A percentile compares a stretch with the other conserved stretches of the same genome.
These are phyloP conservation scores for Axea sp. DNA, from an alignment of 2,888 invertebrate species.

Conservation along the genomic window DNA sequence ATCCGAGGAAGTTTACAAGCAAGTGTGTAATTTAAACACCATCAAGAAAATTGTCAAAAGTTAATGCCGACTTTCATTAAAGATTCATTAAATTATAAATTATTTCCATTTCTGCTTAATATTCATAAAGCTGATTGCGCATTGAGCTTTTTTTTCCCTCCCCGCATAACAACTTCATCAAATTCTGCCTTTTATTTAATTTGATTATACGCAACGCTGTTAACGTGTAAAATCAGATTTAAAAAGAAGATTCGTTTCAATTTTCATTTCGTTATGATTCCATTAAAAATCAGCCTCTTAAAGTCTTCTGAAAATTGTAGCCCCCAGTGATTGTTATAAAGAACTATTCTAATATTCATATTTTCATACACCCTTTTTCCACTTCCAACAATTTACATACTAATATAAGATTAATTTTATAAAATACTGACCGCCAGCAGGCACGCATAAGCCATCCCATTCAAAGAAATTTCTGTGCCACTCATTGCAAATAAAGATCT, in stretches of 20 bases:
- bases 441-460: constrained; percentile 32
- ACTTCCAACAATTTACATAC: constrained; percentile 48
- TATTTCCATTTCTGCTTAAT: constrained; percentile 16
- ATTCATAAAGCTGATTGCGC: constrained; percentile 1
- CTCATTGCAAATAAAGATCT: constrained; percentile 28
- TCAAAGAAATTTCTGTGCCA: constrained; percentile 41
- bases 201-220: constrained; percentile 6
- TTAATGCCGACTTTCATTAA: constrained; percentile 22
- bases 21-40: constrained; percentile 27
- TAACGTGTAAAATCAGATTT: constrained; percentile 8
- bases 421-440: constrained; percentile 38
- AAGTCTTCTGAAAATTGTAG: constrained; percentile 36
- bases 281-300: constrained; percentile 25
- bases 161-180: constrained; percentile 6
- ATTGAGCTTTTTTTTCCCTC: background rate
- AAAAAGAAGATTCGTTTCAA: constrained; percentile 22
- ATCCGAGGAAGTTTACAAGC: constrained; percentile 8
- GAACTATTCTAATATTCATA: constrained; percentile 42
- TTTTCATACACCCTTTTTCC: constrained; percentile 28
- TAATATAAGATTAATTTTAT: constrained; percentile 49
- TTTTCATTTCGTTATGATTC: constrained; percentile 20
- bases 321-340: constrained; percentile 30
- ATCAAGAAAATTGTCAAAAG: constrained; percentile 13
- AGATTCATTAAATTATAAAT: constrained; percentile 18
- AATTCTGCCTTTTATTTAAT: constrained; percentile 6